These are phyloP conservation scores for Pararge aegeria DNA, from an alignment of 1,140 invertebrate species.

Conservation along the genomic window DNA sequence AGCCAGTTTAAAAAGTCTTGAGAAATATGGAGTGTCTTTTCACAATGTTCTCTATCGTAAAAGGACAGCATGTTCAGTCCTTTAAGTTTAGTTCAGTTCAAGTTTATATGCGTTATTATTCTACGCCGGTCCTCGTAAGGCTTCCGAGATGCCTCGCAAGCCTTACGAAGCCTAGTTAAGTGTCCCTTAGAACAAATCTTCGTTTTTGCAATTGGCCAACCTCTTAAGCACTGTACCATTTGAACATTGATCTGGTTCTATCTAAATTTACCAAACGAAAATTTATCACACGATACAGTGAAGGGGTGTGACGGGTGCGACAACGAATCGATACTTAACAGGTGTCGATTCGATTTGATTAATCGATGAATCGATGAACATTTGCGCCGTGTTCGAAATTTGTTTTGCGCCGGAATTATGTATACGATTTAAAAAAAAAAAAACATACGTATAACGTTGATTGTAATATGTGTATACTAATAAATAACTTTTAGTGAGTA, in stretches of 20 bases:
- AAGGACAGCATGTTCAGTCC: not conserved
- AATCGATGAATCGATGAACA: conserved; percentile 28
- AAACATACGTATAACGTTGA: conserved; percentile 77
- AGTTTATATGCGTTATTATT: not conserved
- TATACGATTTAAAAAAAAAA: conserved; percentile 73
- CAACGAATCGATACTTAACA: conserved; percentile 14
- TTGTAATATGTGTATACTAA: conserved; percentile 79
- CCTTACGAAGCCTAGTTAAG: conserved; percentile 55
- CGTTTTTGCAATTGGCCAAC: conserved; percentile 81
- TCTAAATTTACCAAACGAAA: conserved; percentile 45
- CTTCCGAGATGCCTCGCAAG: conserved; percentile 39
- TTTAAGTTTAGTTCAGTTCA: not conserved
- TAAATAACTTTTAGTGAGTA: conserved; percentile 53
- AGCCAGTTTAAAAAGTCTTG: too few species aligned
- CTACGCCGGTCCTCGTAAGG: conserved; percentile 30
- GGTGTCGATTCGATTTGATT: conserved; percentile 23
- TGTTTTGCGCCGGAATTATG: conserved; percentile 74
- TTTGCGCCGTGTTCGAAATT: conserved; percentile 57
- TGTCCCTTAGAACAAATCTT: conserved; percentile 76
- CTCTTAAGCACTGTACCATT: conserved; percentile 72
- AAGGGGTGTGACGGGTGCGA: conserved; percentile 74
- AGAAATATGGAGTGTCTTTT: not conserved
- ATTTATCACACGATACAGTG: conserved; percentile 63
- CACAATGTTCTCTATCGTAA: not conserved
- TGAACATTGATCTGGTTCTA: conserved; percentile 38